A percentile compares a stretch with the other conserved stretches of the same genome.
phyloP scores from a whole-genome alignment of 1,140 invertebrate species.

The Muscidifurax raptorellus region DNA sequence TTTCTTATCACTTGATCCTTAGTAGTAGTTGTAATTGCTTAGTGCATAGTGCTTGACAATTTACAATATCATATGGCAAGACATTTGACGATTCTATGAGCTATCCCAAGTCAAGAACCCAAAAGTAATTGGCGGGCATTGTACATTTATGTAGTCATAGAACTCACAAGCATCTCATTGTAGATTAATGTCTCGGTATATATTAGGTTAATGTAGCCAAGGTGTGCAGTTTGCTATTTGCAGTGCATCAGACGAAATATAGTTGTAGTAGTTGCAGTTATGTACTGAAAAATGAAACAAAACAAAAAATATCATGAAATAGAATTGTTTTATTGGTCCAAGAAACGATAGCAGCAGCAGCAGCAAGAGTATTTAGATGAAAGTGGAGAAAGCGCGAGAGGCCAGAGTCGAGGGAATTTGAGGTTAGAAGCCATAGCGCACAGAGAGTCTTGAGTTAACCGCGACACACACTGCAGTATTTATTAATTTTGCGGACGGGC shows the following conservation, averaged over 20 bases:
- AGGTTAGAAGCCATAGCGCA: conserved; percentile 68
- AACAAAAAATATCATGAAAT: background rate
- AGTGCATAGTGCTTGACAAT: background rate
- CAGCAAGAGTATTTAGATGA: conserved; percentile 63
- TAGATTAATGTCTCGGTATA: background rate
- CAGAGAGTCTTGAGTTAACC: background rate
- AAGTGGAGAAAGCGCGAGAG: conserved; percentile 43
- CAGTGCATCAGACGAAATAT: background rate
- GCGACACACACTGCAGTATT: background rate
- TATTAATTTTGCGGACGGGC: too few relatives aligned
- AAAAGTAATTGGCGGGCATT: conserved; percentile 69
- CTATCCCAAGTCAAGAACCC: conserved; percentile 72
- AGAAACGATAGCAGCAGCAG: background rate
- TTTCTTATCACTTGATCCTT: background rate
- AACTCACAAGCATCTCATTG: conserved; percentile 39
- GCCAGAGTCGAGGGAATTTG: conserved; percentile 56
- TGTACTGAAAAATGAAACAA: conserved; percentile 40
- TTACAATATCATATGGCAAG: background rate
- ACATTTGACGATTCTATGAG: background rate
- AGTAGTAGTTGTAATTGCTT: background rate
- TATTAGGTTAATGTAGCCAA: background rate
- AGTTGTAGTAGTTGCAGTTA: too few relatives aligned
- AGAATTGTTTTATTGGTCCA: background rate
- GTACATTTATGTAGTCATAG: conserved; percentile 50
- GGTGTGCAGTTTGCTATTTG: background rate